phyloP scores from a whole-genome alignment of 2,888 invertebrate species.

The Laspeyria flexula region DNA sequence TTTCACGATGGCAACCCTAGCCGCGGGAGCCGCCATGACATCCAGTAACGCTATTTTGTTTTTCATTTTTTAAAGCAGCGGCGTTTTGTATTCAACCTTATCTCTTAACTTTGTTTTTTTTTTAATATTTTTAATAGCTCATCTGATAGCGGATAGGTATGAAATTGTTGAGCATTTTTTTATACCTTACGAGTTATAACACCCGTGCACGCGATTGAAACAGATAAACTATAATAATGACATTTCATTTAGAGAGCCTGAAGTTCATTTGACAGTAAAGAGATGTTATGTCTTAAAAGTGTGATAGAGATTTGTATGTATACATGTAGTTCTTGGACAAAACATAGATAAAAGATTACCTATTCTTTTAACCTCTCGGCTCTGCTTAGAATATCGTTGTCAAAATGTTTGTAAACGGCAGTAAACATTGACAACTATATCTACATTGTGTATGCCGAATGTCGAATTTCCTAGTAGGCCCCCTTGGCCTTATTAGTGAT shows the following conservation, averaged over 20 bases:
- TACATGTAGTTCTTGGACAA: too few species aligned
- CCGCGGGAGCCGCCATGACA: constrained; percentile 4
- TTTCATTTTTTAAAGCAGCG: constrained; percentile 32
- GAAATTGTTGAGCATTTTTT: constrained; percentile 25
- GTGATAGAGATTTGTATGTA: background rate
- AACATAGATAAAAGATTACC: too few species aligned
- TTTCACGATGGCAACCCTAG: constrained; percentile 4
- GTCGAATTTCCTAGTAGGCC: too few species aligned
- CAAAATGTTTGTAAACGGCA: too few species aligned
- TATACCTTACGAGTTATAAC: constrained; percentile 13
- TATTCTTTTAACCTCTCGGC: too few species aligned
- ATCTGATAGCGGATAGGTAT: constrained; percentile 39
- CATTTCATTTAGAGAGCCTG: constrained; percentile 21
- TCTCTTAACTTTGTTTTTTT: constrained; percentile 38
- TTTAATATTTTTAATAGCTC: constrained; percentile 44
- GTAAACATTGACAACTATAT: too few species aligned
- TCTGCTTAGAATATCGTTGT: too few species aligned
- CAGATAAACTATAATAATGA: constrained; percentile 11
- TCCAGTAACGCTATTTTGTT: constrained; percentile 42
- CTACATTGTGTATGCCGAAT: too few species aligned
- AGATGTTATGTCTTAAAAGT: background rate
- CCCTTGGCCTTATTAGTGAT: too few species aligned
- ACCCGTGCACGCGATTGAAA: constrained; percentile 9
- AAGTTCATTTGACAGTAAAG: background rate
- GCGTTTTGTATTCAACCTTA: constrained; percentile 47